Base-by-base conservation (phyloP, 2,888 invertebrate species). In the Clepsis dumicolana region DNA sequence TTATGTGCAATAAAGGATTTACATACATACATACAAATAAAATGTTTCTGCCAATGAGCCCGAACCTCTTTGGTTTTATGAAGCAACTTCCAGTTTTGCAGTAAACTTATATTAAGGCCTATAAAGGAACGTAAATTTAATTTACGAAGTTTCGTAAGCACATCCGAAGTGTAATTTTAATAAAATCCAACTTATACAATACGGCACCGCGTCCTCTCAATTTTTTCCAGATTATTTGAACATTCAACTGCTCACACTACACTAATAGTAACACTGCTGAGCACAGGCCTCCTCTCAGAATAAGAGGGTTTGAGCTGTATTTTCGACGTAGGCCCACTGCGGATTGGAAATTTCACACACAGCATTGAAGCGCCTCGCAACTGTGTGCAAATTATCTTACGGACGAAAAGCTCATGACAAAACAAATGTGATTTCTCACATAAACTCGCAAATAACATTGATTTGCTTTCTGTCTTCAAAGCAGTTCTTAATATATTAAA, bases 11-110 rank as follows among this genome's bases (percentile, higher is more conserved):
- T n/a, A n/a, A n/a, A n/a, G n/a, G n/a, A n/a, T n/a, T n/a, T n/a
- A n/a, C n/a, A n/a, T n/a, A n/a, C n/a, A n/a, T n/a, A 27, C 27
- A 65, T 52, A 59, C 60, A 53, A 65, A 65, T 41, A 29, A 50
- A 65, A 60, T 60, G 29, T 41, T 60, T 65, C 60, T 59, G 65
- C 38, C 59, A 50, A 50, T 21, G 25, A 18, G 29, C 29, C 60
- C 27, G 18, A 60, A 59, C 59, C 52, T 65, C 59, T 59, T 65
- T 60, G 52, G 52, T 27, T 50, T 65, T 41, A 60, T 41, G 53
- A 53, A 60, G 59, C 65, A 35, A 60, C 16, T 60, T 53, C 12
- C 60, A 65, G 24, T 65, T 41, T 38, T 18, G 38, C 25, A 60
- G 41, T 24, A 41, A 52, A 53, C 27, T 50, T 18, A 65, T 52